phyloP scores from a whole-genome alignment of 2,888 invertebrate genomes.

The Galerucella nymphaeae region DNA sequence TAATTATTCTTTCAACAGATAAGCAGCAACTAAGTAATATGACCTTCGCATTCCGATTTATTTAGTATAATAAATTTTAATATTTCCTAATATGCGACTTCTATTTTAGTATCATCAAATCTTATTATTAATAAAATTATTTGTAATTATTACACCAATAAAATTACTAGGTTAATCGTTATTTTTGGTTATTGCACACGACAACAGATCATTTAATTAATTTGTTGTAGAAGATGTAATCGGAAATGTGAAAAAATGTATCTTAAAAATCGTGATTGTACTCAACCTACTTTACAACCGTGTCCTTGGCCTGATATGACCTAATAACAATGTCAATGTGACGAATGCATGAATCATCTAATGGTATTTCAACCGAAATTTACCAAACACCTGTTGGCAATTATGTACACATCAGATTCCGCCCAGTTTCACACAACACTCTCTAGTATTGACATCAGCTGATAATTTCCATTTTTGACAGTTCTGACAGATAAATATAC shows the following conservation, averaged over 20 bases:
- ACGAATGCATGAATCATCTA: not conserved
- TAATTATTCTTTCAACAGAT: not conserved
- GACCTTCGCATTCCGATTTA: not conserved
- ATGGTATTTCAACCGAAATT: not conserved
- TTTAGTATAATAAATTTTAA: not conserved
- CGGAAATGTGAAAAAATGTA: not conserved
- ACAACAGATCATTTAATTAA: not conserved
- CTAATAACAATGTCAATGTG: not conserved
- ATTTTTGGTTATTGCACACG: not conserved
- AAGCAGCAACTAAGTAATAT: not conserved
- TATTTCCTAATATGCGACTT: not conserved
- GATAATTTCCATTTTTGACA: no score
- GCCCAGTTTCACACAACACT: no score
- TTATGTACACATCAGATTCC: no score
- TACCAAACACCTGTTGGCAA: no score
- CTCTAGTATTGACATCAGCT: no score
- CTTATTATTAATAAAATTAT: not conserved
- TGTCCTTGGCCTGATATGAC: conserved; percentile 1
- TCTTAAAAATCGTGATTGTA: not conserved
- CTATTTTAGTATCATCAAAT: not conserved
- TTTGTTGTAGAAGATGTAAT: not conserved
- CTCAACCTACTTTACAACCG: conserved; percentile 4
- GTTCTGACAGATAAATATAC: no score
- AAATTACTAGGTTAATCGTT: not conserved
- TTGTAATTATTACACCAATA: not conserved